phyloP scores from a whole-genome alignment of 2,888 invertebrate genomes.

The Apoda limacodes region DNA sequence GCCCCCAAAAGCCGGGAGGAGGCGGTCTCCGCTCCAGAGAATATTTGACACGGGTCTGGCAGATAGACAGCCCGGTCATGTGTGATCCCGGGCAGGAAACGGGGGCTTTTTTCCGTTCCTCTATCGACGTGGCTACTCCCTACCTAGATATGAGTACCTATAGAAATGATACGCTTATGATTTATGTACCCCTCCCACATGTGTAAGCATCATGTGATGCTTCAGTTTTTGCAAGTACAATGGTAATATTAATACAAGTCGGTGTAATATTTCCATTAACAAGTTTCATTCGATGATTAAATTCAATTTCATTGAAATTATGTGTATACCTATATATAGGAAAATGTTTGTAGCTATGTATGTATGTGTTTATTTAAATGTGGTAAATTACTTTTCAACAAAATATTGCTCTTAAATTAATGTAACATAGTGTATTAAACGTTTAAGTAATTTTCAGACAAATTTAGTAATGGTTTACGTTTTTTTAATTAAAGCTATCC shows the following conservation, averaged over 20 bases:
- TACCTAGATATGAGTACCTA: constrained; percentile 36
- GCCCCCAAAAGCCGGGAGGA: constrained; percentile 42
- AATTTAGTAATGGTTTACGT: too few species aligned
- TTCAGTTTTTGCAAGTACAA: constrained; percentile 39
- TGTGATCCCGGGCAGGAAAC: constrained; percentile 67
- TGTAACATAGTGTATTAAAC: too few species aligned
- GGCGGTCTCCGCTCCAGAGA: constrained; percentile 68
- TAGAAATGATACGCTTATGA: constrained; percentile 62
- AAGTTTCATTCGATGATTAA: constrained; percentile 34
- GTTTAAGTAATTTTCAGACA: too few species aligned
- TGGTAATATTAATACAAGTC: constrained; percentile 45
- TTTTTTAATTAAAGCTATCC: too few species aligned
- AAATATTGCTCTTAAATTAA: too few species aligned
- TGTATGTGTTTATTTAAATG: too few species aligned
- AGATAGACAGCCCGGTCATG: constrained; percentile 71
- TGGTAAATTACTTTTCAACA: too few species aligned
- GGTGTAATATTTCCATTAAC: constrained; percentile 38
- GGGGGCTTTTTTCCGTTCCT: constrained; percentile 62
- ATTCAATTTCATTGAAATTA: constrained; percentile 30
- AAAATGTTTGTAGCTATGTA: too few species aligned
- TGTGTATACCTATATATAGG: too few species aligned
- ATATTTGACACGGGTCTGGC: constrained; percentile 71
- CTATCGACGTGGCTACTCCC: constrained; percentile 56
- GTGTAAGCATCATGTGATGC: constrained; percentile 53
- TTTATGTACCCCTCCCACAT: constrained; percentile 61